Percentiles rank a stretch among this genome's conserved stretches.
Evolutionary conservation across 2,888 invertebrate species (phyloP).

Genomic region (Patella pellucida): DNA sequence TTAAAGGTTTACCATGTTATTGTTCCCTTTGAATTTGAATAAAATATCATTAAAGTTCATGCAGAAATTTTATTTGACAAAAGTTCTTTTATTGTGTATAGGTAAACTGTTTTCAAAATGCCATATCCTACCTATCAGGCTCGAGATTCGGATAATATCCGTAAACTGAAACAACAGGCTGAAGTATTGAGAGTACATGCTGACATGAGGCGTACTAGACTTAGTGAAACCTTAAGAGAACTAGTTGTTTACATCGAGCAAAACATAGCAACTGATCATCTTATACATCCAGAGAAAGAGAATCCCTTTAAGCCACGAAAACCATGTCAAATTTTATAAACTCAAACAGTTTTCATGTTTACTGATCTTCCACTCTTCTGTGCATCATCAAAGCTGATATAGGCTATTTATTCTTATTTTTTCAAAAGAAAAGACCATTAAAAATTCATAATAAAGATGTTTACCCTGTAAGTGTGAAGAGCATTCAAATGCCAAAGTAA

Average conservation of each 20-base stretch:
- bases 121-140: slow-evolving; percentile 28
- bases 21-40: too few relatives aligned
- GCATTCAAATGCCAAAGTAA: too few relatives aligned
- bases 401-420: neutral
- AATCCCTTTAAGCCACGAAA: slow-evolving; percentile 68
- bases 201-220: slow-evolving; percentile 48
- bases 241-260: slow-evolving; percentile 56
- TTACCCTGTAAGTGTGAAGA: neutral
- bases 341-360: slow-evolving; percentile 13
- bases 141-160: slow-evolving; percentile 49
- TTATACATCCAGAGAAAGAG: slow-evolving; percentile 63
- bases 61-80: too few relatives aligned
- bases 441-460: neutral
- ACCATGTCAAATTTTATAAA: slow-evolving; percentile 59
- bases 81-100: too few relatives aligned
- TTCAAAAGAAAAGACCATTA: neutral
- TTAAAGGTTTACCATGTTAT: too few relatives aligned
- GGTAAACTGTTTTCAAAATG: slow-evolving; percentile 27
- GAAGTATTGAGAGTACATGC: slow-evolving; percentile 54
- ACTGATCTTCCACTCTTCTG: slow-evolving; percentile 7
- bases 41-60: too few relatives aligned
- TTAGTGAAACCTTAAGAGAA: slow-evolving; percentile 56
- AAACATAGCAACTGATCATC: slow-evolving; percentile 52
- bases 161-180: slow-evolving; percentile 54
- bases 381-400: neutral